Evolutionary conservation across 2,113 vertebrate genomes (phyloP).

Genomic region (Benitochromis conjunctus): DNA sequence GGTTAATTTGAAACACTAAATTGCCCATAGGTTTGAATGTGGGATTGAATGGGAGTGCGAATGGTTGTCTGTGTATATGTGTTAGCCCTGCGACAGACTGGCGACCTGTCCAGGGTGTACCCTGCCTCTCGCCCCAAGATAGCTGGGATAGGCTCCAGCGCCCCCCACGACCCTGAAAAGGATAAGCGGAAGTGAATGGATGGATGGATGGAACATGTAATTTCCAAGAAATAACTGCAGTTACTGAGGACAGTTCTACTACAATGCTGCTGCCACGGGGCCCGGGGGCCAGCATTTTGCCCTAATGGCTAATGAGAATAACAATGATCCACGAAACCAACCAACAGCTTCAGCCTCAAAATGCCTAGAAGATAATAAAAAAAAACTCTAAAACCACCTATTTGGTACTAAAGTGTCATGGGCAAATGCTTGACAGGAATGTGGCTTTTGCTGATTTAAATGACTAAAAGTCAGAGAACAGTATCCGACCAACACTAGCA

Average conservation of each 20-base stretch:
- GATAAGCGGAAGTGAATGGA: too few relatives aligned
- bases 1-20: too few relatives aligned
- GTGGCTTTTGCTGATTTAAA: neutral
- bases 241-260: neutral
- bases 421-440: neutral
- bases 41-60: too few relatives aligned
- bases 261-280: neutral
- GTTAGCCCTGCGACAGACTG: too few relatives aligned
- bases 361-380: neutral
- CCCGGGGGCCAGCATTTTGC: neutral
- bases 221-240: neutral
- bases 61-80: too few relatives aligned
- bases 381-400: neutral
- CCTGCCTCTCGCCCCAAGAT: too few relatives aligned
- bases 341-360: neutral
- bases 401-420: neutral
- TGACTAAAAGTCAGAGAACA: neutral
- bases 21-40: too few relatives aligned
- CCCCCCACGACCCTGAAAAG: too few relatives aligned
- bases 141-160: too few relatives aligned
- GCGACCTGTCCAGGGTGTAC: too few relatives aligned
- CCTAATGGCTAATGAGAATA: neutral
- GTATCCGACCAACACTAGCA: neutral
- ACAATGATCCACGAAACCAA: neutral
- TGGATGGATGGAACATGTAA: neutral